These are phyloP conservation scores for Buphagus erythrorhynchus DNA, from an alignment of 2,797 vertebrate genomes.

Conservation along the genomic window DNA sequence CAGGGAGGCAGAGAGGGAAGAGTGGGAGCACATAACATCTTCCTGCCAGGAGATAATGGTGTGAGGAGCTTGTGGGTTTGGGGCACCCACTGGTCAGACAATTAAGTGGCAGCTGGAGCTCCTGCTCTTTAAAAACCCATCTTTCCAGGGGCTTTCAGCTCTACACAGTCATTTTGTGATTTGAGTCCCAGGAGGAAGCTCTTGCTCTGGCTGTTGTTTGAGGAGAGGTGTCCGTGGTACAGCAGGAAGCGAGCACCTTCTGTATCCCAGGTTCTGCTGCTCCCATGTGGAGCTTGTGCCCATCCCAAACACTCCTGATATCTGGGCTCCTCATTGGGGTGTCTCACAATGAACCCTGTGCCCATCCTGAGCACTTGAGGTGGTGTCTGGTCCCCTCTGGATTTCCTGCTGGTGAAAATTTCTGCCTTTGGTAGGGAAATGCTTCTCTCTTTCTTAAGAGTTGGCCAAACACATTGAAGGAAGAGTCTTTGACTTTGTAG, in stretches of 20 bases:
- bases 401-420: neutral
- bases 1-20: neutral
- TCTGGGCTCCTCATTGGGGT: neutral
- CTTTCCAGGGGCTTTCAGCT: neutral
- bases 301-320: accelerated
- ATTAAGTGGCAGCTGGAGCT: neutral
- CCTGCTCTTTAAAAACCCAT: constrained; percentile 8
- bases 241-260: neutral
- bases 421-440: neutral
- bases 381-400: neutral
- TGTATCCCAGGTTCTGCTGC: neutral
- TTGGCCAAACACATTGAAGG: neutral
- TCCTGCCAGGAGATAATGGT: constrained; percentile 9
- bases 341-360: neutral
- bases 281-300: neutral
- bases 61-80: neutral
- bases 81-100: neutral
- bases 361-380: accelerated
- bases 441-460: neutral
- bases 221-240: neutral
- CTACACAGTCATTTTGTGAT: neutral
- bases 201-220: neutral
- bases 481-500: neutral
- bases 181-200: neutral
- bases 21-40: neutral